Conservation (phyloP, 2,888 invertebrate species). For the Rhagonycha fulva region DNA sequence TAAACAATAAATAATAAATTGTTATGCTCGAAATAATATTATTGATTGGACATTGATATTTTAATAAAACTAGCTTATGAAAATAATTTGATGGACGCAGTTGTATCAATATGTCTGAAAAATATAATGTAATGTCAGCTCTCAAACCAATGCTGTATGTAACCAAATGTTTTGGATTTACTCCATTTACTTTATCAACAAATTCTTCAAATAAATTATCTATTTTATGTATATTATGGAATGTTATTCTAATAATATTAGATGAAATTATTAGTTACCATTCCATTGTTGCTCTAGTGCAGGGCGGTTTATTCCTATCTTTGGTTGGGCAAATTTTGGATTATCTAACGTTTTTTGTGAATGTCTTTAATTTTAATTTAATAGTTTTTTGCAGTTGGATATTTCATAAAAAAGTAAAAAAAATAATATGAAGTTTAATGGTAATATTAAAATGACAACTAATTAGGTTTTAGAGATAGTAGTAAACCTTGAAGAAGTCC, state of each 20-base stretch:
- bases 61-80: too few relatives aligned
- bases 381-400: neutral
- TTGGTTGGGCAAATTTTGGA: neutral
- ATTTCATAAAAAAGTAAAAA: neutral
- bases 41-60: too few relatives aligned
- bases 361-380: neutral
- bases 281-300: neutral
- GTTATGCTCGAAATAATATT: too few relatives aligned
- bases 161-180: too few relatives aligned
- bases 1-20: too few relatives aligned
- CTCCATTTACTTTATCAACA: too few relatives aligned
- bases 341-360: neutral
- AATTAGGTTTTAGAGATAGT: neutral
- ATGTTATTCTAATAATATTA: neutral
- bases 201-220: too few relatives aligned
- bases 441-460: neutral
- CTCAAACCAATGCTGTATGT: too few relatives aligned
- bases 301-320: accelerated
- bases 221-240: too few relatives aligned
- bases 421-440: neutral
- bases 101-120: too few relatives aligned
- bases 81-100: too few relatives aligned
- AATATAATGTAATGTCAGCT: too few relatives aligned
- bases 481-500: neutral
- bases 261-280: neutral